Evolutionary conservation across 2,888 invertebrate species (phyloP), one percentile per base, ranked within the genome.

Genomic region (Troides aeacus): DNA sequence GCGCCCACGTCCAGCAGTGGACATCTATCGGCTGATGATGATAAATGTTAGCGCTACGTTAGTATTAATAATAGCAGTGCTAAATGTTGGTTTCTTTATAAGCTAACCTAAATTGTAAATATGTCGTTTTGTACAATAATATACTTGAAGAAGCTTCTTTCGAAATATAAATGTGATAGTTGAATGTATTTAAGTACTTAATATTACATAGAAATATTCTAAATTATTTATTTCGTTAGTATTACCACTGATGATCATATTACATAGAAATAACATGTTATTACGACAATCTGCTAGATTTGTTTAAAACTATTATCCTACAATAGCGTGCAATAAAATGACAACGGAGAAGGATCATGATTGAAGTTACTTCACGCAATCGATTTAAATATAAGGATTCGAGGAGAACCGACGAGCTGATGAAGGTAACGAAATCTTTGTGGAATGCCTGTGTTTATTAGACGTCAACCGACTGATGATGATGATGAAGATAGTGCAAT

Each of bases 131-230:
- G 88, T 90, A 89, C 88, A 90, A 90, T 85, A 80, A 81, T 77
- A 60, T 60, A 56, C 78, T 79, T 79, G 79, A 81, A 84, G 85
- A 88, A 83, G 88, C 90, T 91, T 90, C 85, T 84, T 91, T 90
- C 83, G 85, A 88, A 86, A 88, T 78, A 78, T 92, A 89, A 91
- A 92, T 92, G 92, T 92, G 92, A 92, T 92, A 92, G 91, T 90
- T 91, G 87, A 88, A 87, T 87, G 60, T 70, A 81, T 82, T 81
- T 90, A 89, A 90, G 92, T 92, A 92, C 89, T 90, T 92, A 90
- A 90, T 89, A 84, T 85, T 86, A 84, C 85, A 86, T 85, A 89
- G 84, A 88, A 82, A 86, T 90, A 88, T 87, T 81, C 80, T 91
- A 90, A 92, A 91, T 91, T 91, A 92, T 92, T 92, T 92, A 91